A percentile compares a stretch with the other conserved stretches of the same genome.
phyloP scores from a whole-genome alignment of 2,888 invertebrate genomes.

The Tenthredo notha region DNA sequence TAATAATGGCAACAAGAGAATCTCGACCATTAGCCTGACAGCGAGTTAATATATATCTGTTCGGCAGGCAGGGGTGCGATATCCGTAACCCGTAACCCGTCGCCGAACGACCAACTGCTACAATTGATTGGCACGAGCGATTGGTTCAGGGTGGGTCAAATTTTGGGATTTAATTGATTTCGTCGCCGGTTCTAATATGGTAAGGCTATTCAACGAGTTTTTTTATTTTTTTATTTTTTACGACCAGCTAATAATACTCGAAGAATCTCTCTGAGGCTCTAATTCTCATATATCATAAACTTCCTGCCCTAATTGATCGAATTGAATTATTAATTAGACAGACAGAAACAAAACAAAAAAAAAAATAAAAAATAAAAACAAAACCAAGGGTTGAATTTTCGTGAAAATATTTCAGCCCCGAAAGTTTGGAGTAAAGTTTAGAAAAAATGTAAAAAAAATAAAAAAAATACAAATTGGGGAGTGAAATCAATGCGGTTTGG shows the following conservation, averaged over 20 bases:
- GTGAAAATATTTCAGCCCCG: background rate
- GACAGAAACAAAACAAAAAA: background rate
- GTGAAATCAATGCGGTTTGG: background rate
- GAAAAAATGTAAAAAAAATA: background rate
- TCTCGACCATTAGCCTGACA: slow-evolving; percentile 25
- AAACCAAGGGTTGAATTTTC: background rate
- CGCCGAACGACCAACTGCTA: slow-evolving; percentile 32
- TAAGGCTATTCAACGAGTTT: background rate
- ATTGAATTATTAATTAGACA: background rate
- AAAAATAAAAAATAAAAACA: no score
- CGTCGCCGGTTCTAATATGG: background rate
- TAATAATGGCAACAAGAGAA: slow-evolving; percentile 36
- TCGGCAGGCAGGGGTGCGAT: background rate
- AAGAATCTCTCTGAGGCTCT: background rate
- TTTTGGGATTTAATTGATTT: slow-evolving; percentile 35
- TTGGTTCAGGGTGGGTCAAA: background rate
- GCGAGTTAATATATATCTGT: slow-evolving; percentile 38
- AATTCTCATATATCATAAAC: background rate
- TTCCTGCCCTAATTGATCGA: background rate
- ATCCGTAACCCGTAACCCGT: slow-evolving; percentile 38
- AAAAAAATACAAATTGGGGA: background rate
- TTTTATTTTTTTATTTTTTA: background rate
- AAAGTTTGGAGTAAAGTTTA: background rate
- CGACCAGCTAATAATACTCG: background rate
- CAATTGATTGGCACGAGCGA: slow-evolving; percentile 45